Conservation (phyloP, 2,888 invertebrate genomes). For the Drosophila niveifrons region DNA sequence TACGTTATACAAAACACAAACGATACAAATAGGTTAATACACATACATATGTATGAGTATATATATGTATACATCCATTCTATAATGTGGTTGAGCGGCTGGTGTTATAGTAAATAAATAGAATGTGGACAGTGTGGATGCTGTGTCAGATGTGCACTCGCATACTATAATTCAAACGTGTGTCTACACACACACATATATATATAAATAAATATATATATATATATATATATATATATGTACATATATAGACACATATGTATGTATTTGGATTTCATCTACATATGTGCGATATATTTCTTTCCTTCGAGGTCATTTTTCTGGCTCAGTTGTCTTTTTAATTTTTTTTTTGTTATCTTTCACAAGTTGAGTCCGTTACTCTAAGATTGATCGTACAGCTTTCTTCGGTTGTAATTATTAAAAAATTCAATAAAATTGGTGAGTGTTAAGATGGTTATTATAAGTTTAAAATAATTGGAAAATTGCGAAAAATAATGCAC, state of each 20-base stretch:
- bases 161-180: slow-evolving; percentile 49
- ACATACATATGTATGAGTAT: background rate
- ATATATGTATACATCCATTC: slow-evolving; percentile 17
- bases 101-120: slow-evolving; percentile 47
- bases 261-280: slow-evolving; percentile 9
- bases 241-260: slow-evolving; percentile 16
- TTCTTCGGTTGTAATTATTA: slow-evolving; percentile 11
- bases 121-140: slow-evolving; percentile 72
- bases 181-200: slow-evolving; percentile 4
- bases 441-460: slow-evolving; percentile 19
- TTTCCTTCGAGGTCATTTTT: slow-evolving; percentile 59
- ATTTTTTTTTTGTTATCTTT: slow-evolving; percentile 53
- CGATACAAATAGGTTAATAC: background rate
- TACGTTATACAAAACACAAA: background rate
- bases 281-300: slow-evolving; percentile 26
- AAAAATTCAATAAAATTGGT: slow-evolving; percentile 21
- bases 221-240: slow-evolving; percentile 10
- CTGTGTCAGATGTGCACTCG: slow-evolving; percentile 68
- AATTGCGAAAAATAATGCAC: no score
- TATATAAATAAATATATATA: background rate
- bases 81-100: slow-evolving; percentile 31
- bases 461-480: no score
- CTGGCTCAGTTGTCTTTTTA: slow-evolving; percentile 46
- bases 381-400: slow-evolving; percentile 30
- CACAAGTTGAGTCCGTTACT: slow-evolving; percentile 34